Conservation (phyloP, 2,113 vertebrate species). For the Myanophis thanlyinensis region DNA sequence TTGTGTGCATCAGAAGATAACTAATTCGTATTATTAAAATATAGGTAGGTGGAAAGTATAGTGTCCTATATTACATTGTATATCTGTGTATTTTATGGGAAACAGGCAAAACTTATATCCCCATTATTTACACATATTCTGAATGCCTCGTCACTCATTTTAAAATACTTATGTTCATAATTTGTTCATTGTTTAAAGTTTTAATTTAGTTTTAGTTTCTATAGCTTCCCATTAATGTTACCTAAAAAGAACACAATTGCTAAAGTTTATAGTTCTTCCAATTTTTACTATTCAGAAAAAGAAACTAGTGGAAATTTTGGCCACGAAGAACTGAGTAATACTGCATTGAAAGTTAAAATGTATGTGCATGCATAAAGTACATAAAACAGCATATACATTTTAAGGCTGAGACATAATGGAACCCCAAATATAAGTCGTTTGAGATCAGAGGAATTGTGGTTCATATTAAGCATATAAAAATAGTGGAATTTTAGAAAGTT, state of each 20-base stretch:
- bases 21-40: not conserved
- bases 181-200: not conserved
- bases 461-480: not conserved
- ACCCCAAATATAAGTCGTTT: not conserved
- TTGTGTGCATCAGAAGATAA: not conserved
- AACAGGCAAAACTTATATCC: not conserved
- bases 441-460: not conserved
- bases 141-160: not conserved
- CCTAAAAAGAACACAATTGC: constrained; percentile 3
- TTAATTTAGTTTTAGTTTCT: not conserved
- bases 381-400: not conserved
- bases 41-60: constrained; percentile 3
- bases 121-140: not conserved
- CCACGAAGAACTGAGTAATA: not conserved
- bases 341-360: not conserved
- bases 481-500: not conserved
- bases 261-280: not conserved
- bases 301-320: constrained; percentile 11
- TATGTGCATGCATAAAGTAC: not conserved
- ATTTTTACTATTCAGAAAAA: not conserved
- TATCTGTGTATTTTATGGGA: not conserved
- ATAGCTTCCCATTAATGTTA: not conserved
- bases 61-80: not conserved
- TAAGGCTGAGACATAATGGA: not conserved
- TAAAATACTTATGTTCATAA: not conserved